Evolutionary conservation across 2,888 invertebrate species (phyloP).

Genomic region (Lochmaea capreae): DNA sequence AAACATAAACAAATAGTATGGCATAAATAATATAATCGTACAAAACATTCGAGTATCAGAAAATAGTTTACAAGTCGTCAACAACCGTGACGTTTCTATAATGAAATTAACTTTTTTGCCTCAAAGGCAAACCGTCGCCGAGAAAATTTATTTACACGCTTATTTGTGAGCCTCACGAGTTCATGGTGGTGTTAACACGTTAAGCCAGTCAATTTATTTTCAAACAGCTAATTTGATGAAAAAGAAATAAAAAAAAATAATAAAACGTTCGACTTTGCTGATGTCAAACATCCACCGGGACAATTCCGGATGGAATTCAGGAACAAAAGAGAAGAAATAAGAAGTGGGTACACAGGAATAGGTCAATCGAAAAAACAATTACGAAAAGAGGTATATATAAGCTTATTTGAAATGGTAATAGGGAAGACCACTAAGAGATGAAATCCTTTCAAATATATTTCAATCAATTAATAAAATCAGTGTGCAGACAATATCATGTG

Average conservation of each 20-base stretch:
- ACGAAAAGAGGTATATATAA: background rate
- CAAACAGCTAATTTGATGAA: background rate
- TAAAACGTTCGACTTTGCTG: background rate
- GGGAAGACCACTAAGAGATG: too few relatives aligned
- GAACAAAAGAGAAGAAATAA: background rate
- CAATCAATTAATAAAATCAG: too few relatives aligned
- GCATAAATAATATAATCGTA: background rate
- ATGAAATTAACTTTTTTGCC: constrained; percentile 4
- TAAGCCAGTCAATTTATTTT: constrained; percentile 3
- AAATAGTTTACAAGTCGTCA: background rate
- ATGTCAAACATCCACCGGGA: constrained; percentile 5
- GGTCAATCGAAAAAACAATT: background rate
- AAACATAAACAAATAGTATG: background rate
- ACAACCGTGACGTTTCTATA: background rate
- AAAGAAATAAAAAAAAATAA: background rate
- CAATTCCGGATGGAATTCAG: background rate
- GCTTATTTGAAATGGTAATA: too few relatives aligned
- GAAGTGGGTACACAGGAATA: background rate
- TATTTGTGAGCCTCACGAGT: background rate
- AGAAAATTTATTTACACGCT: background rate
- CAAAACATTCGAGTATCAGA: background rate
- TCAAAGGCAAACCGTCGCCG: background rate
- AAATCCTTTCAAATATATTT: too few relatives aligned
- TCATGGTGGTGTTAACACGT: constrained; percentile 9
- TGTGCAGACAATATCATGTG: too few relatives aligned